Conservation (phyloP, 2,888 invertebrate genomes). For the Tenodera sinensis region DNA sequence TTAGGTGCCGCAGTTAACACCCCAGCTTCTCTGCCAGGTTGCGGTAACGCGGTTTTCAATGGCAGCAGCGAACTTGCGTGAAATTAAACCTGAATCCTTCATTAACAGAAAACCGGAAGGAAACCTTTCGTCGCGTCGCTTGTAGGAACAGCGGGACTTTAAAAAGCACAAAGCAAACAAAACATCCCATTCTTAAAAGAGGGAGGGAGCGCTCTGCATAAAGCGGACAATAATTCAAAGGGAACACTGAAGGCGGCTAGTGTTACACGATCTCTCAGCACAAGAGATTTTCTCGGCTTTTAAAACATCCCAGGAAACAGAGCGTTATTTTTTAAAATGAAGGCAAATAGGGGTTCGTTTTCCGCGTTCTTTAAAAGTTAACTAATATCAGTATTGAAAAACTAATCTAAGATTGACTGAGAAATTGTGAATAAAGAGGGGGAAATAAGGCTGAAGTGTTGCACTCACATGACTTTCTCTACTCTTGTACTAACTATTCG, state of each 20-base stretch:
- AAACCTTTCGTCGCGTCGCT: neutral
- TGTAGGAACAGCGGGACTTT: neutral
- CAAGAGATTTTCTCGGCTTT: too few species aligned
- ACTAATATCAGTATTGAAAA: too few species aligned
- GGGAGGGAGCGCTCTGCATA: neutral
- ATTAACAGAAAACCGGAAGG: neutral
- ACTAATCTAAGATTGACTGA: too few species aligned
- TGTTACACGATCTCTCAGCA: too few species aligned
- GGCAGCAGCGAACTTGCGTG: neutral
- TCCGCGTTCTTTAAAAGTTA: too few species aligned
- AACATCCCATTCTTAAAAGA: neutral
- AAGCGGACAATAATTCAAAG: neutral
- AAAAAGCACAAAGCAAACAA: neutral
- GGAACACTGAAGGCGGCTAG: neutral
- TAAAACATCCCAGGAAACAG: too few species aligned
- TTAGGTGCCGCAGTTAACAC: neutral
- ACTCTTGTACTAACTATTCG: too few species aligned
- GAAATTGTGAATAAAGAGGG: too few species aligned
- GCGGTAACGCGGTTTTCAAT: neutral
- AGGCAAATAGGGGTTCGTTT: too few species aligned
- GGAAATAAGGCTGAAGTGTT: too few species aligned
- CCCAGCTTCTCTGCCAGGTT: neutral
- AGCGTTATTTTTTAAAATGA: too few species aligned
- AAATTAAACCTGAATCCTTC: slow-evolving; percentile 12
- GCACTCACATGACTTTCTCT: too few species aligned